These are phyloP conservation scores for Nomada flava DNA, from an alignment of 2,888 invertebrate species.

Conservation along the genomic window DNA sequence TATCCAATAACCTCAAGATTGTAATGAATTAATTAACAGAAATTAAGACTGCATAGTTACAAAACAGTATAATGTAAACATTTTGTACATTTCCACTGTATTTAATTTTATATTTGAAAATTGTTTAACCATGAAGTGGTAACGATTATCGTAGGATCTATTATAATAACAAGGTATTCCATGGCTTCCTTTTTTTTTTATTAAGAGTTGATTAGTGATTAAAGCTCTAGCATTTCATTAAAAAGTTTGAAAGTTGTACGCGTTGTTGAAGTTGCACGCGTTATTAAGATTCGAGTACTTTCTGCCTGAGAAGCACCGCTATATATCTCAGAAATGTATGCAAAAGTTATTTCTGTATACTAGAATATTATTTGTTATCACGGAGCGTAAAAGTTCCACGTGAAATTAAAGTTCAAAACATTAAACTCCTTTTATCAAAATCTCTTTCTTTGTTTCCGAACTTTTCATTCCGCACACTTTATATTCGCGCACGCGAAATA, in stretches of 20 bases:
- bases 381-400: not conserved
- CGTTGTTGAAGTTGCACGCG: not conserved
- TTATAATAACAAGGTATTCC: too few relatives aligned
- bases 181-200: not conserved
- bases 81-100: too few relatives aligned
- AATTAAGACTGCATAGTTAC: not conserved
- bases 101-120: too few relatives aligned
- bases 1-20: not conserved
- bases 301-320: not conserved
- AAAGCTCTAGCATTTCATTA: not conserved
- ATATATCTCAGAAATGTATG: not conserved
- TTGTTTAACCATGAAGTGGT: too few relatives aligned
- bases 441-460: not conserved
- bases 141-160: too few relatives aligned
- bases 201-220: not conserved
- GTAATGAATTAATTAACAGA: conserved; percentile 10
- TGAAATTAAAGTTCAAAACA: not conserved
- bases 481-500: not conserved
- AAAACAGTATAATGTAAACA: too few relatives aligned
- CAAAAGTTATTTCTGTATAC: not conserved
- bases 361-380: not conserved
- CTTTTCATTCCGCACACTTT: not conserved
- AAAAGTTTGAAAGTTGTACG: not conserved
- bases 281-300: not conserved
- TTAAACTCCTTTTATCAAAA: not conserved